These are phyloP conservation scores for Empidonax traillii DNA, from an alignment of 2,113 vertebrate species.

Conservation along the genomic window DNA sequence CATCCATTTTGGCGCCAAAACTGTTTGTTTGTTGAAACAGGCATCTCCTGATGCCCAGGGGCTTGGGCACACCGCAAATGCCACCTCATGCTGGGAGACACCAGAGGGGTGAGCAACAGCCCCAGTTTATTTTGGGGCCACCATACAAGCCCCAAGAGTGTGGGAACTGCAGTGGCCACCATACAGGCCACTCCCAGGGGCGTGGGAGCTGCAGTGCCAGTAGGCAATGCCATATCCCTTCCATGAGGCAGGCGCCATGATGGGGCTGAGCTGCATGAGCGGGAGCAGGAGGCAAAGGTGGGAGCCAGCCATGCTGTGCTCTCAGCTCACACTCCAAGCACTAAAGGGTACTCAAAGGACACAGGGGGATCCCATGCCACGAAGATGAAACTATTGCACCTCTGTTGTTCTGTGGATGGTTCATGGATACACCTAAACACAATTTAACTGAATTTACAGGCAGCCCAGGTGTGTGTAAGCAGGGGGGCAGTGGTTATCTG, in stretches of 20 bases:
- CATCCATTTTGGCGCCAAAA: background rate
- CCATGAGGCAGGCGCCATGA: background rate
- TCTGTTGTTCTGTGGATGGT: background rate
- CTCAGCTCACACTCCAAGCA: background rate
- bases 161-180: background rate
- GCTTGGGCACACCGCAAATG: rapidly evolving
- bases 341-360: rapidly evolving
- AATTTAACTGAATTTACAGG: background rate
- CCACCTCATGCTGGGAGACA: background rate
- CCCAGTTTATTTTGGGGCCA: background rate
- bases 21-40: background rate
- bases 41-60: background rate
- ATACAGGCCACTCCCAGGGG: no score
- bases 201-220: background rate
- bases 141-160: no score
- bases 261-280: rapidly evolving
- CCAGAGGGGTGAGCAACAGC: rapidly evolving
- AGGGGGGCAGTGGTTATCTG: background rate
- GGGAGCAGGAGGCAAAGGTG: background rate
- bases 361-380: rapidly evolving
- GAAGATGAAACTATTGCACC: background rate
- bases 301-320: background rate
- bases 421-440: background rate
- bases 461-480: background rate
- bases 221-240: rapidly evolving